These are phyloP conservation scores for Nesidiocoris tenuis DNA, from an alignment of 2,888 invertebrate genomes.

Conservation along the genomic window DNA sequence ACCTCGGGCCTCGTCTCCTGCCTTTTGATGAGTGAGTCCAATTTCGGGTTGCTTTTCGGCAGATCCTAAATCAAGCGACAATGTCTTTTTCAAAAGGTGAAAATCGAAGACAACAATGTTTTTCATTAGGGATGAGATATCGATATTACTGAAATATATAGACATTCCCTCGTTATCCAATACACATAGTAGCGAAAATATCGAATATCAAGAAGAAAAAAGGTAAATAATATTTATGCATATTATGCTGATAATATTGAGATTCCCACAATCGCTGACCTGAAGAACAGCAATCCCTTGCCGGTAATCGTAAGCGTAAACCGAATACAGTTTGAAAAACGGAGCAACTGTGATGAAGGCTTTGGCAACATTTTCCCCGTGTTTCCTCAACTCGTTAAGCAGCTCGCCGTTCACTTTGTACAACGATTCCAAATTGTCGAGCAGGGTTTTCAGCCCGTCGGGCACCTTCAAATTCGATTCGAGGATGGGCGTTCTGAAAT, in stretches of 20 bases:
- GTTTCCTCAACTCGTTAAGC: conserved; percentile 60
- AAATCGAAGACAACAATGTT: too few species aligned
- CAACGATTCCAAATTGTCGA: conserved; percentile 66
- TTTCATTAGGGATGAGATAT: too few species aligned
- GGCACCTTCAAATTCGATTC: conserved; percentile 58
- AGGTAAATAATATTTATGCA: too few species aligned
- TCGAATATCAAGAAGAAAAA: too few species aligned
- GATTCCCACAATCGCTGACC: too few species aligned
- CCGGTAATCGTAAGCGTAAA: conserved; percentile 73
- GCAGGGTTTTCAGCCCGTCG: conserved; percentile 59
- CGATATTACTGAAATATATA: too few species aligned
- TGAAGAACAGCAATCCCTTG: conserved; percentile 63
- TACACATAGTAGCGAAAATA: too few species aligned
- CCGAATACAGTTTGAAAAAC: conserved; percentile 74
- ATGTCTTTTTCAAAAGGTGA: too few species aligned
- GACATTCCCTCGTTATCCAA: too few species aligned
- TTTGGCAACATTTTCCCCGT: conserved; percentile 62
- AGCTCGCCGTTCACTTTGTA: conserved; percentile 65
- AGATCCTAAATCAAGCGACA: conserved; percentile 59
- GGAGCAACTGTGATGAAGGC: conserved; percentile 72
- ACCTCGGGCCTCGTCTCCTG: conserved; percentile 72
- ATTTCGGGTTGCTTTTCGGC: conserved; percentile 58
- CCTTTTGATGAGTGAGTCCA: conserved; percentile 61
- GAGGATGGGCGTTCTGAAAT: conserved; percentile 63
- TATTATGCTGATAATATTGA: too few species aligned